phyloP scores from a whole-genome alignment of 2,797 vertebrate genomes.

The Peromyscus melanophrys region DNA sequence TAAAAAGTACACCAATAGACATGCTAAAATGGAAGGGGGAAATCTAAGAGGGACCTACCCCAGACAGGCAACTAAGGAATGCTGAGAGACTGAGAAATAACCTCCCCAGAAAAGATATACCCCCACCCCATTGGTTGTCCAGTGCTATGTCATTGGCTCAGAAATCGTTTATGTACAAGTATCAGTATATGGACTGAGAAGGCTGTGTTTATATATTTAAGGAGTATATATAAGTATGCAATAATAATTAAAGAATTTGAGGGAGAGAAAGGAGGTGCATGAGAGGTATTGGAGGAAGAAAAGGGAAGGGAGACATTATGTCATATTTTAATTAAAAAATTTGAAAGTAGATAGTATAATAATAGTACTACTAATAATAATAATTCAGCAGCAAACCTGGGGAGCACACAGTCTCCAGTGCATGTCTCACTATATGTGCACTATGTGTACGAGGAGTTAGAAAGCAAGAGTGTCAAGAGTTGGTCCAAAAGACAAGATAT shows the following conservation, averaged over 20 bases:
- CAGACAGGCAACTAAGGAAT: background rate
- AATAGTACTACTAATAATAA: background rate
- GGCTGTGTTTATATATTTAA: background rate
- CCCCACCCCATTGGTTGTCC: background rate
- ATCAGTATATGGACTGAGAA: background rate
- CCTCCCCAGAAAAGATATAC: background rate
- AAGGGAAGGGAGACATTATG: background rate
- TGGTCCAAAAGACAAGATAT: background rate
- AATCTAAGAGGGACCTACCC: background rate
- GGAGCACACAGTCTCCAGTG: background rate
- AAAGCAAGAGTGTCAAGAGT: background rate
- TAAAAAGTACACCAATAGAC: background rate
- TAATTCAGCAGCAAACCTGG: background rate
- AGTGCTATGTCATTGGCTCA: background rate
- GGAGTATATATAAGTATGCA: too few relatives aligned
- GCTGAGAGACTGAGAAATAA: background rate
- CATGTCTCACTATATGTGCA: background rate
- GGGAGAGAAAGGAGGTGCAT: background rate
- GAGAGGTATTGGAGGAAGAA: background rate
- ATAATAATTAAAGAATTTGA: background rate
- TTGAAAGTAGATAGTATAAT: background rate
- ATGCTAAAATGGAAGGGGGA: background rate
- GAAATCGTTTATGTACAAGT: background rate
- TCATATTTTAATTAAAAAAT: background rate
- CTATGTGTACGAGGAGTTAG: background rate